Conservation (phyloP, 1,140 invertebrate species). For the Polypedilum vanderplanki region DNA sequence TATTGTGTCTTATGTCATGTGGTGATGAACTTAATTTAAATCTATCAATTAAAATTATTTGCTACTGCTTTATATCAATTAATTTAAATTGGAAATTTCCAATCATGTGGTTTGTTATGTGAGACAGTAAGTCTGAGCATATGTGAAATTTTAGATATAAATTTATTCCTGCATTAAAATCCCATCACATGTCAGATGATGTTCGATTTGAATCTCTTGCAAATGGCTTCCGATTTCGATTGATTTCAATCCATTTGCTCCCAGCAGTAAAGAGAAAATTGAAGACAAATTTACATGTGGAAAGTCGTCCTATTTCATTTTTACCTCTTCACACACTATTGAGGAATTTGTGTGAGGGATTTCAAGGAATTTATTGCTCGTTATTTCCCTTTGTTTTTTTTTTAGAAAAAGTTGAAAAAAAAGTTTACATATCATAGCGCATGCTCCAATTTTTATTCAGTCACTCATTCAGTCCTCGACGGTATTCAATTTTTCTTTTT, state of each 20-base stretch:
- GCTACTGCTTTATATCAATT: too few species aligned
- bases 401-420: neutral
- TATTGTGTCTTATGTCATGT: too few species aligned
- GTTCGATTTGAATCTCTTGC: neutral
- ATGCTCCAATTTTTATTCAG: neutral
- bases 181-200: too few species aligned
- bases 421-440: neutral
- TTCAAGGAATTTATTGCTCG: neutral
- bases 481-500: neutral
- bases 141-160: too few species aligned
- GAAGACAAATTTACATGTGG: constrained; percentile 11
- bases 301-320: too few species aligned
- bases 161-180: too few species aligned
- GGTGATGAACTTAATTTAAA: too few species aligned
- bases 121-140: too few species aligned
- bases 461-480: neutral
- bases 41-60: too few species aligned
- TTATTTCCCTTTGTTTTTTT: neutral
- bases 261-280: neutral
- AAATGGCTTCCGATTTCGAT: constrained; percentile 12
- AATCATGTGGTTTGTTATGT: too few species aligned
- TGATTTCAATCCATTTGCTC: neutral
- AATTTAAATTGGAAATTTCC: too few species aligned
- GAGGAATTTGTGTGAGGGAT: neutral
- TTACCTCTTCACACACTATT: neutral